phyloP scores from a whole-genome alignment of 1,140 invertebrate genomes.

The Melipona quadrifasciata region DNA sequence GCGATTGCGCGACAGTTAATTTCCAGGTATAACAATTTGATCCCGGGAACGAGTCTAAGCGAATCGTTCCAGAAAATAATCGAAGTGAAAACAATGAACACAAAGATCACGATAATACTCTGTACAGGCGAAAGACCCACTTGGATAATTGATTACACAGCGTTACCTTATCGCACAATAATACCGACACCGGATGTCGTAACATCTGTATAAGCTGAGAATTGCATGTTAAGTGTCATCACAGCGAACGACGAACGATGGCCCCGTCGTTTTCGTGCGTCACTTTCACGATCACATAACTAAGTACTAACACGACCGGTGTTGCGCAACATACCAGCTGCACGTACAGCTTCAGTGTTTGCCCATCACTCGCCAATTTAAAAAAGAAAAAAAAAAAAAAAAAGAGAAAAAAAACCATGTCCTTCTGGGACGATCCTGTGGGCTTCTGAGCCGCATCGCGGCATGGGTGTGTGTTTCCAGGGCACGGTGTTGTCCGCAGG shows the following conservation, averaged over 20 bases:
- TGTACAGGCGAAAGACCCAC: constrained; percentile 9
- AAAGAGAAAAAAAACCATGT: background rate
- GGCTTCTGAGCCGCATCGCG: constrained; percentile 65
- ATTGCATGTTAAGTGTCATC: constrained; percentile 62
- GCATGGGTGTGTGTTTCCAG: constrained; percentile 71
- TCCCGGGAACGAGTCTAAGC: background rate
- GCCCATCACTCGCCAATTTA: background rate
- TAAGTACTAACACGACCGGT: constrained; percentile 55
- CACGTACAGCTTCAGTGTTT: constrained; percentile 41
- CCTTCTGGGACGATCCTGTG: constrained; percentile 49
- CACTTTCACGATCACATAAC: constrained; percentile 61
- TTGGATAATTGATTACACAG: constrained; percentile 3
- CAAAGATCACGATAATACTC: background rate
- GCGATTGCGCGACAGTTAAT: background rate
- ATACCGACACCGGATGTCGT: constrained; percentile 12
- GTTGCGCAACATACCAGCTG: constrained; percentile 45
- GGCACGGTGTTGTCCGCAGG: constrained; percentile 67
- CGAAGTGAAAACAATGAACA: background rate
- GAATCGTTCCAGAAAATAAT: background rate
- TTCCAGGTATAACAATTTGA: background rate
- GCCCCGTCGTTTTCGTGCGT: constrained; percentile 30
- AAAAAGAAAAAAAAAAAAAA: background rate
- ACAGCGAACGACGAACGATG: constrained; percentile 19
- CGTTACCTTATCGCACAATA: constrained; percentile 13
- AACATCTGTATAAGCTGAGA: constrained; percentile 18